Evolutionary conservation across 2,797 vertebrate species (phyloP).

Genomic region (Crossoptilon crossoptilon): DNA sequence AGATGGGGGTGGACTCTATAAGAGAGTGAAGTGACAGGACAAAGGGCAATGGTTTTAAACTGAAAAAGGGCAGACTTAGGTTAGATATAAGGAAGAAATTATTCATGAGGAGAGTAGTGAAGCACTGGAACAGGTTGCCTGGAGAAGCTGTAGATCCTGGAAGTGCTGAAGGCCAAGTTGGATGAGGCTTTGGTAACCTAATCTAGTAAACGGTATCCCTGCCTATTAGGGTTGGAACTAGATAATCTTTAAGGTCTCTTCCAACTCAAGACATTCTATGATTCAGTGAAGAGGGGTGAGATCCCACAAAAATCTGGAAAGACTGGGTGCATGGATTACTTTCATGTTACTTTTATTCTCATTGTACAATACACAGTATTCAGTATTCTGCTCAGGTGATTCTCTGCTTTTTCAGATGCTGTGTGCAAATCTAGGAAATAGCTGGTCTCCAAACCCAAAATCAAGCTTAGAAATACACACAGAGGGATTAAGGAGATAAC

Average conservation of each 20-base stretch:
- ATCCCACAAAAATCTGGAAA: neutral
- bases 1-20: neutral
- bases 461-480: neutral
- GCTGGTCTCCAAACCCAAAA: neutral
- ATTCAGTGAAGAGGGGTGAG: neutral
- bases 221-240: neutral
- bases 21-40: neutral
- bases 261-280: neutral
- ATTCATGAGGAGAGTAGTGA: neutral
- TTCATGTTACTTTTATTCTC: neutral
- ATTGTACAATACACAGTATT: neutral
- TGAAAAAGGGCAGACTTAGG: neutral
- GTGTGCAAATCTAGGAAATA: neutral
- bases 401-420: neutral
- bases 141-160: neutral
- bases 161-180: neutral
- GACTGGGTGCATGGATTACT: neutral
- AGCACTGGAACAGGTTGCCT: neutral
- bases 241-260: neutral
- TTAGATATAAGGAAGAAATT: neutral
- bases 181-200: neutral
- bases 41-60: too few species aligned
- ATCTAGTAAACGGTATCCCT: neutral
- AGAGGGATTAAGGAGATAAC: neutral
- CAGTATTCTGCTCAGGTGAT: neutral